Evolutionary conservation across 2,113 vertebrate species (phyloP), one percentile per base, ranked within the genome.

Genomic region (Rostratula benghalensis): DNA sequence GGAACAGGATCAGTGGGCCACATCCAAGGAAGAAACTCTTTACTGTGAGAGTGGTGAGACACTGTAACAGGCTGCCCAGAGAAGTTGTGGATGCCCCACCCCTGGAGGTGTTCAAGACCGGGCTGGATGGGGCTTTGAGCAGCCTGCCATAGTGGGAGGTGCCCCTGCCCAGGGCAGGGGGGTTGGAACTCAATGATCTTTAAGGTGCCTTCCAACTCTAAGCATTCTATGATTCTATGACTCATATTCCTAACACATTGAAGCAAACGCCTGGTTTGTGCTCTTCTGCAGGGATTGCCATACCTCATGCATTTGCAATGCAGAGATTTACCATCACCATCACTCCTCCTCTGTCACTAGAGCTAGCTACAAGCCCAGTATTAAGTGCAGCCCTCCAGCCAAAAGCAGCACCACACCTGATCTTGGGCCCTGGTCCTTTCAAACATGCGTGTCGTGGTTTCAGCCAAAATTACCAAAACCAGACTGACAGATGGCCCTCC

Each of bases 371-470:
- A 23, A 79, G 56, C 21, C 68, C 25, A 13, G 6, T 12, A 7
- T 51, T 41, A 59, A 33, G 30, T 28, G 33, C 37, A 74, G 24
- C 37, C 28, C 20, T 67, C 28, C 35, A 63, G 33, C 18, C 21
- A 30, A 56, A 83, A 79, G 24, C 33, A 74, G 28, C 33, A 11
- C 43, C 12, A 9, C 20, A n/a, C 35, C 48, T 63, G 41, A 64
- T 10, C 25, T 70, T 48, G n/a, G 18, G n/a, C 5, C 7, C 43
- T 68, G 14, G 18, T 45, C 45, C 24, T 8, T 48, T 56, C 33
- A 51, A 28, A 22, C 64, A 8, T 0, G 1, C 0, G 1, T 39
- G 39, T 39, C 39, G 39, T 39, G 39, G 39, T 39, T 39, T 39
- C 39, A 39, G 39, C 39, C 39, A 39, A 39, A 39, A 39, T 39